These are phyloP conservation scores for Odontesthes bonariensis DNA, from an alignment of 2,113 vertebrate genomes.

Conservation along the genomic window DNA sequence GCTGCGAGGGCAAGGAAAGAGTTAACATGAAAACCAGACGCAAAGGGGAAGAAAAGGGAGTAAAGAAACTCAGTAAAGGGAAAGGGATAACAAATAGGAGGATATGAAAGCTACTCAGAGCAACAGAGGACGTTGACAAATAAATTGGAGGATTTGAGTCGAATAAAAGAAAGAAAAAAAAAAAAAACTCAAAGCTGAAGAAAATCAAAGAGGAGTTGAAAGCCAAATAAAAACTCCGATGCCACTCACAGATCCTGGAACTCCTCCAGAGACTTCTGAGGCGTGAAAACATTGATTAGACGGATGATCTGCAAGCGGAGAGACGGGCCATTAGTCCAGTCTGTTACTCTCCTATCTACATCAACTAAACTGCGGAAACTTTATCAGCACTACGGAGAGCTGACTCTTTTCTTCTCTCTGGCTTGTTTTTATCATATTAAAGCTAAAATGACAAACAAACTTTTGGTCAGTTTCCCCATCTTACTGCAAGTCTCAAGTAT, in stretches of 20 bases:
- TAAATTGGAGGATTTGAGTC: background rate
- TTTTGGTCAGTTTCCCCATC: background rate
- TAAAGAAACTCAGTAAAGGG: background rate
- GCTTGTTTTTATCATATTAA: background rate
- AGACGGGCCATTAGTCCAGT: constrained; percentile 66
- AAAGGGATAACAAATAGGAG: background rate
- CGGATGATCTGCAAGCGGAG: constrained; percentile 92
- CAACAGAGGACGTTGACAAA: background rate
- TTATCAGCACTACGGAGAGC: background rate
- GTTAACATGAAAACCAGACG: background rate
- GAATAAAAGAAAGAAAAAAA: background rate
- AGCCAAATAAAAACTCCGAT: constrained; percentile 3
- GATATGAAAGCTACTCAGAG: background rate
- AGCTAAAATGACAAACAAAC: background rate
- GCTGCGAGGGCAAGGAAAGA: background rate
- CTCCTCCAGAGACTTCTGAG: constrained; percentile 98
- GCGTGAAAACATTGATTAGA: constrained; percentile 98
- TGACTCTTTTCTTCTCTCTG: background rate
- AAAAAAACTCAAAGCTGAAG: background rate
- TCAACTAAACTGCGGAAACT: constrained; percentile 38
- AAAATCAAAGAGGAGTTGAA: background rate
- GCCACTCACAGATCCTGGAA: constrained; percentile 98
- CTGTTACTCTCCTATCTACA: constrained; percentile 42
- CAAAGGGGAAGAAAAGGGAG: background rate
- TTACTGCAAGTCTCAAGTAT: background rate